Conservation (phyloP, 2,888 invertebrate species). For the Nasonovia ribisnigri region DNA sequence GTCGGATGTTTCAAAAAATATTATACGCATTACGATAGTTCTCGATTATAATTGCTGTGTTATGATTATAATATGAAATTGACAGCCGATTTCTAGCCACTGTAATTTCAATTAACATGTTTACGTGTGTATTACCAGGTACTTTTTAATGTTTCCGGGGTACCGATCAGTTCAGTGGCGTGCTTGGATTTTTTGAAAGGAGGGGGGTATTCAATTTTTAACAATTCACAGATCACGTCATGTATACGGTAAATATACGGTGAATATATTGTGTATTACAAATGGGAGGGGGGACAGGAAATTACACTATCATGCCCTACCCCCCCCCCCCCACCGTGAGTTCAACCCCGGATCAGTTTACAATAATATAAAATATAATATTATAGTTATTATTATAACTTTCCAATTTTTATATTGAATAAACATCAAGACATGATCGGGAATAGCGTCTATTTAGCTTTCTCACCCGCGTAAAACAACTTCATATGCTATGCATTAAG, state of each 20-base stretch:
- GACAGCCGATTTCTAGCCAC: conserved; percentile 17
- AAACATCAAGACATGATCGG: not conserved
- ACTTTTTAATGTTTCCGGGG: not conserved
- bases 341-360: no score
- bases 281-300: no score
- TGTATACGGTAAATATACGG: no score
- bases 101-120: conserved; percentile 12
- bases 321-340: no score
- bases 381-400: not conserved
- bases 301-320: no score
- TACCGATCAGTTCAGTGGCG: not conserved
- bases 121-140: not conserved
- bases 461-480: not conserved
- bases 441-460: not conserved
- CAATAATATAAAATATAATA: not conserved
- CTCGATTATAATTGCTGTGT: not conserved
- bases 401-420: not conserved
- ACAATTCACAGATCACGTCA: no score
- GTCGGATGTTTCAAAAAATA: not conserved
- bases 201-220: no score
- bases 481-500: not conserved
- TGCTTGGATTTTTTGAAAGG: no score
- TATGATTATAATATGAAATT: not conserved
- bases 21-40: not conserved
- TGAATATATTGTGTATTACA: no score